phyloP scores from a whole-genome alignment of 2,888 invertebrate genomes.

The Boloria euphrosyne region DNA sequence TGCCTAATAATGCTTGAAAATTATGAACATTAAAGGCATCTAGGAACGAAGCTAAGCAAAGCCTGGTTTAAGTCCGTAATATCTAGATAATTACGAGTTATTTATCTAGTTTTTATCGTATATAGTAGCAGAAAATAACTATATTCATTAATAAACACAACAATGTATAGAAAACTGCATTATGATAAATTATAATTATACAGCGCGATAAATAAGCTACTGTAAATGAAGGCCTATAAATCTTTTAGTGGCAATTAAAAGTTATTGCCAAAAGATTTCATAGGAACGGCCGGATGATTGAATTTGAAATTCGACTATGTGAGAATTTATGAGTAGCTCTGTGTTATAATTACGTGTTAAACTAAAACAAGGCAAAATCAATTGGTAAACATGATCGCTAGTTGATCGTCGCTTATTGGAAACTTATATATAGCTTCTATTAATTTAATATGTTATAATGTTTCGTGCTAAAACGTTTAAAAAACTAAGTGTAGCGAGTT shows the following conservation, averaged over 20 bases:
- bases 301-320: conserved; percentile 11
- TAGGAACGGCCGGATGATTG: conserved; percentile 10
- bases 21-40: too few relatives aligned
- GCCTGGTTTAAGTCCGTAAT: too few relatives aligned
- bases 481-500: too few relatives aligned
- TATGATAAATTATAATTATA: neutral
- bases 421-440: too few relatives aligned
- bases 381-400: conserved; percentile 1
- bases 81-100: too few relatives aligned
- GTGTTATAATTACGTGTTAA: conserved; percentile 5
- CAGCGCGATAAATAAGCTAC: conserved; percentile 26
- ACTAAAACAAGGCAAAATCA: conserved; percentile 17
- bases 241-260: conserved; percentile 31
- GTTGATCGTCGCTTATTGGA: too few relatives aligned
- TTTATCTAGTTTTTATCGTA: too few relatives aligned
- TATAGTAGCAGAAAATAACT: too few relatives aligned
- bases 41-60: too few relatives aligned
- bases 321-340: conserved; percentile 15
- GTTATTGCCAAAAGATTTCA: conserved; percentile 15
- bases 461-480: too few relatives aligned
- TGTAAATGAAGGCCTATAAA: conserved; percentile 20
- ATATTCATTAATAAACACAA: neutral
- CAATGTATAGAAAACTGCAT: neutral
- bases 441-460: too few relatives aligned
- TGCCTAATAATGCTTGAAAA: too few relatives aligned